Base-by-base conservation (phyloP, 2,888 invertebrate genomes). In the Diachrysia chrysitis region DNA sequence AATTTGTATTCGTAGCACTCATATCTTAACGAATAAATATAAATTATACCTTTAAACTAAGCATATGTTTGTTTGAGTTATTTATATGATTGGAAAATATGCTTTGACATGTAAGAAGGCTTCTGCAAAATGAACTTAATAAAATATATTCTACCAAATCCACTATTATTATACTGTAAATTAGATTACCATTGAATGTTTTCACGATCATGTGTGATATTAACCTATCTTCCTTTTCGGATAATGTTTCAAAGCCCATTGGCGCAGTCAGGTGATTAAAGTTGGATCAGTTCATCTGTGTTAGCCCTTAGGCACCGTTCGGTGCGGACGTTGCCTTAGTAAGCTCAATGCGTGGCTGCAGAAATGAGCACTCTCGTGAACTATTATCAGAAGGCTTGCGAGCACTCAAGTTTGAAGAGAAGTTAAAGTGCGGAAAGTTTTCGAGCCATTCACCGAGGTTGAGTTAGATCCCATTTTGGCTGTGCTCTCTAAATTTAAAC, bases 361-460 rank as follows among this genome's bases (percentile, higher is more conserved):
- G 35, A 53, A 75, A 61, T 51, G 58, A 56, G 70, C 37, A 48
- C 51, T 64, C 19, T 37, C n/a, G 54, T 12, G n/a, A 53, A 58
- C 54, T 56, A 59, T 65, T 64, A 56, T 55, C 42, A 58, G 53
- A 19, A 29, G 32, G 32, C 14, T 59, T 2, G n/a, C 29, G n/a
- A 70, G 56, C 56, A 59, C 58, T 62, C 21, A 57, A 61, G 62
- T 62, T 35, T 62, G 48, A 56, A 7, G 32, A 35, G 48, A 19
- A 51, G 42, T 60, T 69, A 57, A 29, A 64, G 19, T 57, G 25
- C n/a, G n/a, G 17, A 23, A 57, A 66, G n/a, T 21, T 60, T 60
- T 32, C 21, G 19, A 51, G 48, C 48, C 21, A 51, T 51, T 51
- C 48, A 14, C 48, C 19, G 19, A 21, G 48, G 48, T 51, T 54